A percentile compares a stretch with the other conserved stretches of the same genome.
Evolutionary conservation across 2,888 invertebrate species (phyloP).

Genomic region (Mythimna vitellina): DNA sequence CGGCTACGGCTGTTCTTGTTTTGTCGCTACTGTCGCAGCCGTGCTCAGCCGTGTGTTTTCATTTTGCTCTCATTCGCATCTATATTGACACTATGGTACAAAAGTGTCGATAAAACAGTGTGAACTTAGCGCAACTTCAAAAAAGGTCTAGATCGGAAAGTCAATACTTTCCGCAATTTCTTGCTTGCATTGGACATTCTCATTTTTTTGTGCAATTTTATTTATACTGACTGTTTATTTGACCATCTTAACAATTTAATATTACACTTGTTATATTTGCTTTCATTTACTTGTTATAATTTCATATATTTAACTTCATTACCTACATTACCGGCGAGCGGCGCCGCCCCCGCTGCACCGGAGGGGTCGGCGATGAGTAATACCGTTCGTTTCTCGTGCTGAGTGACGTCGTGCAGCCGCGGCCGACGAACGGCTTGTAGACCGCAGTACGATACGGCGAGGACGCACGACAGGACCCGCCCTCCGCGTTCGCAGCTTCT

Average conservation of each 20-base stretch:
- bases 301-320: conserved; percentile 41
- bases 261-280: conserved; percentile 29
- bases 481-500: conserved; percentile 71
- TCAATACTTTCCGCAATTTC: conserved; percentile 77
- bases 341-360: conserved; percentile 73
- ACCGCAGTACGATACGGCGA: conserved; percentile 83
- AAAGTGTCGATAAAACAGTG: conserved; percentile 79
- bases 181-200: conserved; percentile 38
- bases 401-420: conserved; percentile 85
- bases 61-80: conserved; percentile 9
- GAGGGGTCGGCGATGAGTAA: conserved; percentile 85
- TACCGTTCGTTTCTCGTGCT: conserved; percentile 83
- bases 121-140: conserved; percentile 64
- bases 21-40: conserved; percentile 32
- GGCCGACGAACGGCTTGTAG: conserved; percentile 73
- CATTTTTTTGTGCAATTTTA: conserved; percentile 40
- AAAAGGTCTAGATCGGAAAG: conserved; percentile 72
- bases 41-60: neutral
- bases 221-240: conserved; percentile 33
- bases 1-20: conserved; percentile 33
- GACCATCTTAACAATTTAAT: conserved; percentile 15
- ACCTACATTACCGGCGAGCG: conserved; percentile 66
- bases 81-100: conserved; percentile 14
- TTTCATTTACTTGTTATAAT: conserved; percentile 45
- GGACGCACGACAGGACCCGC: conserved; percentile 83